A percentile compares a stretch with the other conserved stretches of the same genome.
phyloP scores from a whole-genome alignment of 2,888 invertebrate species.

The Drosophila limbata region DNA sequence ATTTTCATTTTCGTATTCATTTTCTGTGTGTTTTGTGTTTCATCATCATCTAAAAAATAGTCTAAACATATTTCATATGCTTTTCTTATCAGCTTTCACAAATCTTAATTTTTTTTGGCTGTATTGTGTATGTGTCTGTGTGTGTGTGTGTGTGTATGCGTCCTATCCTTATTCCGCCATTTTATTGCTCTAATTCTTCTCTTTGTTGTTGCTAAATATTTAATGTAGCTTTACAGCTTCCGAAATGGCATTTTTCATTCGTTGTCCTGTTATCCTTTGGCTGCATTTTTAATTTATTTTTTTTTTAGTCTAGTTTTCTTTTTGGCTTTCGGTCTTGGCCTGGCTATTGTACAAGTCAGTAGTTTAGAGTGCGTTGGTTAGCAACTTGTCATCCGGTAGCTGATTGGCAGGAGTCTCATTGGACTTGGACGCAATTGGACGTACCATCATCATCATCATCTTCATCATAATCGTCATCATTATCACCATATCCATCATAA shows the following conservation, averaged over 20 bases:
- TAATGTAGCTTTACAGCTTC: slow-evolving; percentile 9
- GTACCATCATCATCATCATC: slow-evolving; percentile 18
- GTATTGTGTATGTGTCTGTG: slow-evolving; percentile 22
- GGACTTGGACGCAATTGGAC: slow-evolving; percentile 62
- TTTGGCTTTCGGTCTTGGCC: slow-evolving; percentile 49
- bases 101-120: slow-evolving; percentile 35
- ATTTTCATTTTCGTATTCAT: background rate
- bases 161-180: background rate
- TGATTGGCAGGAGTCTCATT: slow-evolving; percentile 61
- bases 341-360: slow-evolving; percentile 26
- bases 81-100: background rate
- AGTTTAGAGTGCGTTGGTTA: slow-evolving; percentile 10
- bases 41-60: slow-evolving; percentile 32
- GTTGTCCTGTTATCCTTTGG: slow-evolving; percentile 59
- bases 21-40: background rate
- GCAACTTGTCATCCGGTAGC: slow-evolving; percentile 23
- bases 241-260: slow-evolving; percentile 44
- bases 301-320: slow-evolving; percentile 14
- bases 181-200: background rate
- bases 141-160: slow-evolving; percentile 21
- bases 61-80: slow-evolving; percentile 56
- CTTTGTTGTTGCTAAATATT: slow-evolving; percentile 12
- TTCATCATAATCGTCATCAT: background rate
- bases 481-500: background rate
- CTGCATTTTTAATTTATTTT: slow-evolving; percentile 25